Base-by-base conservation (phyloP, 2,888 invertebrate genomes). In the Eledona agricola region DNA sequence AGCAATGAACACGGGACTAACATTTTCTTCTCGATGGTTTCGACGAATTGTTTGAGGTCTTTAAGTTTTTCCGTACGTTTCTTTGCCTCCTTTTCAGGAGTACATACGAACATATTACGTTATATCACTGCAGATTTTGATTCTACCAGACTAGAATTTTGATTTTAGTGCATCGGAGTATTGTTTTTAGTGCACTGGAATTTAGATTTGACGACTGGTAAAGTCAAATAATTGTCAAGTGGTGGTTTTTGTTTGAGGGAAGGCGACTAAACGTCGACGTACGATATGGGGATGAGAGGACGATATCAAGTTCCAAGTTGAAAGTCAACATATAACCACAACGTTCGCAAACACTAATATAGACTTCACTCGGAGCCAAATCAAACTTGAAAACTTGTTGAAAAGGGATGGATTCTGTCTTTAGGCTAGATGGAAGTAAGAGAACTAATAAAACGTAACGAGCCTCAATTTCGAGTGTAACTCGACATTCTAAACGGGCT, bases 1-100 rank as follows among this genome's bases (percentile, higher is more conserved):
- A 62, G 80, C 76, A 34, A 76, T 73, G 61, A 80, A 23, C 43
- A 43, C n/a, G 43, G 43, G 65, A 65, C 49, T 11, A 55, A 38
- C 47, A 64, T 37, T 37, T 62, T 57, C 4, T 70, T 65, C 29
- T 72, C 71, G 10, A 74, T 64, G 22, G 65, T 60, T 31, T 68
- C 61, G 23, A 74, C 63, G 13, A 72, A 51, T 32, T 65, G 58
- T 57, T 69, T 71, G 20, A 74, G 50, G 10, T 70, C 61, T 29
- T 57, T 46, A 19, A 72, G 53, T 15, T 70, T 55, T 22, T 69
- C 63, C 12, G 62, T 60, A 42, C 69, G 64, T 32, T 65, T 60
- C 40, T 66, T 66, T 13, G 69, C 50, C 29, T 67, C 67, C 45
- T 61, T 62, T 64, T 67, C 66, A 17, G 66, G 35, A 0, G 69